Evolutionary conservation across 2,797 vertebrate genomes (phyloP).

Genomic region (Vireo griseus): DNA sequence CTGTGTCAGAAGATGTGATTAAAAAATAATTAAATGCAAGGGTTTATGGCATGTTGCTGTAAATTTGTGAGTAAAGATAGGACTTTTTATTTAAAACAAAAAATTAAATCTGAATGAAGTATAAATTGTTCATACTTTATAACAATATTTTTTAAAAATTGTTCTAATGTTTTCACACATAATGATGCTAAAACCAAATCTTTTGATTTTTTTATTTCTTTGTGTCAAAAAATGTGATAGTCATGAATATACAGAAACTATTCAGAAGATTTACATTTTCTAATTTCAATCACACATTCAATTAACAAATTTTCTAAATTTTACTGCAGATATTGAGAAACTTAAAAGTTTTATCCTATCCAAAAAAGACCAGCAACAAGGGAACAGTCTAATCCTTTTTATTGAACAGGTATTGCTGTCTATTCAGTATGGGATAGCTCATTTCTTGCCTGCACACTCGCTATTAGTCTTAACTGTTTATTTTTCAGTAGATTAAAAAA

Average conservation of each 20-base stretch:
- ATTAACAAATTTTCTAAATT: neutral
- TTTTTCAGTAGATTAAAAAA: neutral
- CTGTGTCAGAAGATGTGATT: neutral
- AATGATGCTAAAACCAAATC: neutral
- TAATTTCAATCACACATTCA: neutral
- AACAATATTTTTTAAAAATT: neutral
- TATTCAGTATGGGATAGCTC: fast-evolving
- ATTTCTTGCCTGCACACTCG: neutral
- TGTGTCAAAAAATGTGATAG: neutral
- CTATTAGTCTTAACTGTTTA: neutral
- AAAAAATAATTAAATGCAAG: neutral
- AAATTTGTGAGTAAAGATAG: neutral
- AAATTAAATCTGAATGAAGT: neutral
- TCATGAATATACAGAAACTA: neutral
- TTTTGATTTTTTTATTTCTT: neutral
- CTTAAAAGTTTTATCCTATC: neutral
- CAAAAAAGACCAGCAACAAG: neutral
- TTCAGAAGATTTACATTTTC: neutral
- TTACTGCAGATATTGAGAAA: neutral
- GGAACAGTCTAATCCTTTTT: neutral
- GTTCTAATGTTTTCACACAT: neutral
- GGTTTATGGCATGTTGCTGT: neutral
- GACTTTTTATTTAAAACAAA: neutral
- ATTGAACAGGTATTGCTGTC: neutral
- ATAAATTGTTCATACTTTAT: neutral